Percentiles rank a stretch among this genome's conserved stretches.
phyloP scores from a whole-genome alignment of 2,797 vertebrate genomes.

The Sebastes itinus region DNA sequence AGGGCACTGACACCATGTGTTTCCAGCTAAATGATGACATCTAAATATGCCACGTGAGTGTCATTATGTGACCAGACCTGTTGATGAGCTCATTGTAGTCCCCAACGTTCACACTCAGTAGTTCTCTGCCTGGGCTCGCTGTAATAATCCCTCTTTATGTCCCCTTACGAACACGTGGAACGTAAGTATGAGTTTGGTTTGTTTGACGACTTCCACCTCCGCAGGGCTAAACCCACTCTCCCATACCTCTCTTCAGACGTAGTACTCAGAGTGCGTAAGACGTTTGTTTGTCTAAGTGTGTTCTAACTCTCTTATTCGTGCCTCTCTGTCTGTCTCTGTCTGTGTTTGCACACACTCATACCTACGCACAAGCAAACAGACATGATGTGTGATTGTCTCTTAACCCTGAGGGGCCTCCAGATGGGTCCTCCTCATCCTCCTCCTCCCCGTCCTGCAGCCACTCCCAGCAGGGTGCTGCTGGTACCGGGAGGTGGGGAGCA shows the following conservation, averaged over 20 bases:
- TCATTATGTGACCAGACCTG: neutral
- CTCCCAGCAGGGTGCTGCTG: constrained; percentile 44
- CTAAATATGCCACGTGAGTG: neutral
- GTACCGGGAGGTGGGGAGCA: constrained; percentile 3
- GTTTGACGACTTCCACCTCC: constrained; percentile 21
- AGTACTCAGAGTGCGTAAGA: neutral
- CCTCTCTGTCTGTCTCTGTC: neutral
- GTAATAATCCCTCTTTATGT: constrained; percentile 18
- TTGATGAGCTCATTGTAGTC: constrained; percentile 18
- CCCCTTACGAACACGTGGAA: neutral
- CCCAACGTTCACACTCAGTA: neutral
- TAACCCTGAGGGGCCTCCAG: constrained; percentile 14
- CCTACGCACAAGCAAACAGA: neutral
- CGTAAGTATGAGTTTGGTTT: constrained; percentile 20
- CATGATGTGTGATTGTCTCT: neutral
- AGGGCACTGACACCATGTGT: neutral
- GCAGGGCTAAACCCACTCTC: neutral
- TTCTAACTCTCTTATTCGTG: neutral
- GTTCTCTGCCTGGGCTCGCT: constrained; percentile 47
- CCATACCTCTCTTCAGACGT: neutral
- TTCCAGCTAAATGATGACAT: neutral
- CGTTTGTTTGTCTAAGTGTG: constrained; percentile 7
- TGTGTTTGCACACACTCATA: constrained; percentile 11
- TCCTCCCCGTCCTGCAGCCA: neutral
- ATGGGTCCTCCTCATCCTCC: constrained; percentile 9